phyloP scores from a whole-genome alignment of 2,888 invertebrate species.

The Aphidius colemani region DNA sequence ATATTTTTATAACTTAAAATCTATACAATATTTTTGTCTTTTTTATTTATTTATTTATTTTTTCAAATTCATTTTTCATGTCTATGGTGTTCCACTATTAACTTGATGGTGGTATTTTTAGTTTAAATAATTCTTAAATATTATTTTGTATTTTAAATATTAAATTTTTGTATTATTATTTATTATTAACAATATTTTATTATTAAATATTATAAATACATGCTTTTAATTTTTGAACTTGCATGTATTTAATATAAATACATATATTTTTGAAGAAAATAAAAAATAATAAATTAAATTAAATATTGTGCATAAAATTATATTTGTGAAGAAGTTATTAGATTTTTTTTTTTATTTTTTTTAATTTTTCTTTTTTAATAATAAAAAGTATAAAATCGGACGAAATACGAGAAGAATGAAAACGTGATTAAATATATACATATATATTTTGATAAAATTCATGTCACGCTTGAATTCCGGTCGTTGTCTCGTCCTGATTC shows the following conservation, averaged over 20 bases:
- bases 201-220: neutral
- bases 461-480: neutral
- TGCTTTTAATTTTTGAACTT: neutral
- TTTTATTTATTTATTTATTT: slow-evolving; percentile 14
- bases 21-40: neutral
- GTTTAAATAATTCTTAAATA: neutral
- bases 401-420: slow-evolving; percentile 3
- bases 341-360: neutral
- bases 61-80: neutral
- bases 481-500: neutral
- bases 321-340: neutral
- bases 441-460: neutral
- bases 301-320: too few species aligned
- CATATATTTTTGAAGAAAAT: neutral
- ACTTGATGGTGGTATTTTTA: neutral
- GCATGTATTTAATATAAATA: neutral
- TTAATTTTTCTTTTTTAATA: too few species aligned
- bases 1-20: neutral
- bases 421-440: neutral
- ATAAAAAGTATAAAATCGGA: neutral
- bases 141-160: neutral
- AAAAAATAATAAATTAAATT: neutral
- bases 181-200: neutral
- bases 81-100: slow-evolving; percentile 15
- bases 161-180: neutral